Percentiles rank a stretch among this genome's conserved stretches.
Evolutionary conservation across 2,113 vertebrate species (phyloP).

Genomic region (Uropsilus gracilis): DNA sequence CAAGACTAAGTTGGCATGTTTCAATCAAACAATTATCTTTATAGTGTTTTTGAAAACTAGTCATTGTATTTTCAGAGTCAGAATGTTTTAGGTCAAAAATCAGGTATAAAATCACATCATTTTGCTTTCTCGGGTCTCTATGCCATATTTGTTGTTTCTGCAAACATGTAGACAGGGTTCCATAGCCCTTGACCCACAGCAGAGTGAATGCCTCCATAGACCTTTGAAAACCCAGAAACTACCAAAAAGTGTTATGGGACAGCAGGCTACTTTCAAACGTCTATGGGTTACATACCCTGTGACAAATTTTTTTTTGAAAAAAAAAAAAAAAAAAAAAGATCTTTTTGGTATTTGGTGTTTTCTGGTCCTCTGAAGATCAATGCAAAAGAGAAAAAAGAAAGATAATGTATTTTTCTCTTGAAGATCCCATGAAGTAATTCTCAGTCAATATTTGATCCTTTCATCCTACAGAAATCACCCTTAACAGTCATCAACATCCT

Average conservation of each 20-base stretch:
- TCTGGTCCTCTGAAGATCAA: neutral
- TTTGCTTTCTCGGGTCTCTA: neutral
- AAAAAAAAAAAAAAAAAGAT: too few species aligned
- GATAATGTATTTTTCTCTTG: neutral
- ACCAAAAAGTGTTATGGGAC: neutral
- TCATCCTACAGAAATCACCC: neutral
- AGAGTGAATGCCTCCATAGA: neutral
- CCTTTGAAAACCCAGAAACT: neutral
- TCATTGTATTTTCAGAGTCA: neutral
- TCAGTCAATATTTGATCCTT: neutral
- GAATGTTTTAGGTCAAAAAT: slow-evolving; percentile 10
- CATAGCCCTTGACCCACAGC: neutral
- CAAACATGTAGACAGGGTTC: neutral
- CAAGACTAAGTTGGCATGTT: neutral
- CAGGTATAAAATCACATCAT: neutral
- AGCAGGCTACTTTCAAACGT: neutral
- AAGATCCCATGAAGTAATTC: neutral
- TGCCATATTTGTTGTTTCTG: neutral
- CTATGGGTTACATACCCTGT: neutral
- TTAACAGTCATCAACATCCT: neutral
- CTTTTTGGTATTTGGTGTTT: neutral
- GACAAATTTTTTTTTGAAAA: neutral
- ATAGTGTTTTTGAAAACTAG: neutral
- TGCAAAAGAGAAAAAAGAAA: neutral
- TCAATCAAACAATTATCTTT: neutral